Conservation (phyloP, 2,888 invertebrate species). For the Acronicta alni region DNA sequence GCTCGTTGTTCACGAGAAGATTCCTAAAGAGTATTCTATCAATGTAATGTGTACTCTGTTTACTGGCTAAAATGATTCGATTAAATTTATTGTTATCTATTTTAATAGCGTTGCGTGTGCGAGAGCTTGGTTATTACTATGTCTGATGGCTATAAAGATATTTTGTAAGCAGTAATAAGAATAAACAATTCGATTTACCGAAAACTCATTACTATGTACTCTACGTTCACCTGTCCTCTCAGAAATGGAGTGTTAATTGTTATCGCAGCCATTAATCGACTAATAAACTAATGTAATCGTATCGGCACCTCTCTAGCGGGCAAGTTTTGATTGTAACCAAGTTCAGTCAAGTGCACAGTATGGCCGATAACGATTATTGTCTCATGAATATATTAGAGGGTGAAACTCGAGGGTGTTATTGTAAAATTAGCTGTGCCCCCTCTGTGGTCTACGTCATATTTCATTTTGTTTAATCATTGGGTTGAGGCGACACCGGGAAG, state of each 20-base stretch:
- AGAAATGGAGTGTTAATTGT: constrained; percentile 52
- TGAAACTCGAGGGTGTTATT: constrained; percentile 40
- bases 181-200: constrained; percentile 6
- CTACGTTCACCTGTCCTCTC: constrained; percentile 15
- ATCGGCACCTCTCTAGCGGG: constrained; percentile 39
- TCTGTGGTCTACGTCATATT: constrained; percentile 19
- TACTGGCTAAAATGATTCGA: background rate
- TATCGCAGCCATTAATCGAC: constrained; percentile 41
- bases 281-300: constrained; percentile 36
- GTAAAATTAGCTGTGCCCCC: constrained; percentile 31
- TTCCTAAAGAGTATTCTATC: no score
- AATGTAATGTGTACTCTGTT: background rate
- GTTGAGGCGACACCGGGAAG: no score
- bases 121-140: constrained; percentile 28
- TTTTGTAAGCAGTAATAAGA: constrained; percentile 2
- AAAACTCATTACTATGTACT: constrained; percentile 13
- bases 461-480: constrained; percentile 8
- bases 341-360: constrained; percentile 49
- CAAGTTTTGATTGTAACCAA: constrained; percentile 51
- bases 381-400: constrained; percentile 62
- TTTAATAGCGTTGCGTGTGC: constrained; percentile 24
- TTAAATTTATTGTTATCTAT: constrained; percentile 39
- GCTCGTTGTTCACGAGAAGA: no score
- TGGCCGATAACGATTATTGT: constrained; percentile 62
- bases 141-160: constrained; percentile 18